These are phyloP conservation scores for Lobophora halterata DNA, from an alignment of 2,888 invertebrate genomes.

Conservation along the genomic window DNA sequence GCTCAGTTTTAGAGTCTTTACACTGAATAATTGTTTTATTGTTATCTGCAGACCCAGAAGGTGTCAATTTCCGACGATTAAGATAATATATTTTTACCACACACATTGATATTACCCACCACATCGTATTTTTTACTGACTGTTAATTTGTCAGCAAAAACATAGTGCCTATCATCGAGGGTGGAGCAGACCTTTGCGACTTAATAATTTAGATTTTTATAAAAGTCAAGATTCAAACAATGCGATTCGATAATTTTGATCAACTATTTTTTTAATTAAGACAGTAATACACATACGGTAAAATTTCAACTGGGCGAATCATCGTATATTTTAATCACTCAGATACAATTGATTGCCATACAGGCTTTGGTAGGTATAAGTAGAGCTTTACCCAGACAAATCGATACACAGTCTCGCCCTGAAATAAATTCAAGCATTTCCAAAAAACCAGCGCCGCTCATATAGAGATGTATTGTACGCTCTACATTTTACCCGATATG, in stretches of 20 bases:
- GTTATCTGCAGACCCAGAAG: slow-evolving; percentile 29
- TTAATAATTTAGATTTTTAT: no score
- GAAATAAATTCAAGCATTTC: background rate
- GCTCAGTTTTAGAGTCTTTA: slow-evolving; percentile 38
- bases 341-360: no score
- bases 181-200: background rate
- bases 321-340: no score
- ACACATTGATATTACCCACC: slow-evolving; percentile 18
- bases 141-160: background rate
- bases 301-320: no score
- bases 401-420: background rate
- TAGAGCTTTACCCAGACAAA: background rate
- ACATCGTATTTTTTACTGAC: slow-evolving; percentile 6
- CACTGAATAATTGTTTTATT: slow-evolving; percentile 29
- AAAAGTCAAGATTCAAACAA: no score
- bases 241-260: no score
- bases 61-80: slow-evolving; percentile 26
- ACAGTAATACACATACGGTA: no score
- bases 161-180: no score
- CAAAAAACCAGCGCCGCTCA: background rate
- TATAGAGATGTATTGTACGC: slow-evolving; percentile 10
- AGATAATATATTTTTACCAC: slow-evolving; percentile 23
- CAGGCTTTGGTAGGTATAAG: no score
- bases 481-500: slow-evolving; percentile 22
- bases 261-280: no score